Percentiles rank a stretch among this genome's conserved stretches.
Evolutionary conservation across 2,888 invertebrate genomes (phyloP).

Genomic region (Lutraria lutraria): DNA sequence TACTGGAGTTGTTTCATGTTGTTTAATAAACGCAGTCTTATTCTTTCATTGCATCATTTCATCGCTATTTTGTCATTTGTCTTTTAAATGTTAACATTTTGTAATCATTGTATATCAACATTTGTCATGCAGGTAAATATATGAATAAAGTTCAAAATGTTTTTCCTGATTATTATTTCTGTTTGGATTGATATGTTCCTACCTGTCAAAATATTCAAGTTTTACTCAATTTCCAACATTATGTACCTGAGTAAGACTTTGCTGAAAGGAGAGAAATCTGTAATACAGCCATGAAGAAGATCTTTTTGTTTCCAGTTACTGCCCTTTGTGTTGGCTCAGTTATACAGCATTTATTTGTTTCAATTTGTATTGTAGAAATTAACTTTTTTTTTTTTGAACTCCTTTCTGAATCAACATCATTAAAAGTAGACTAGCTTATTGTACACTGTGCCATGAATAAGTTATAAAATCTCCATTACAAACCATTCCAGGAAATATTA

Average conservation of each 20-base stretch:
- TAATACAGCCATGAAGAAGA: too few relatives aligned
- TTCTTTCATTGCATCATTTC: constrained; percentile 12
- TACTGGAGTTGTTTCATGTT: background rate
- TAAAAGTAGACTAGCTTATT: too few relatives aligned
- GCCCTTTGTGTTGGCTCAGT: too few relatives aligned
- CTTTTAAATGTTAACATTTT: background rate
- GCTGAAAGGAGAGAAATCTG: too few relatives aligned
- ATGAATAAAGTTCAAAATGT: background rate
- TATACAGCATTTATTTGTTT: too few relatives aligned
- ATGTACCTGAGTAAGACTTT: background rate
- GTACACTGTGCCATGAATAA: too few relatives aligned
- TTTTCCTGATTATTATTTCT: background rate
- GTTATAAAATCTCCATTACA: too few relatives aligned
- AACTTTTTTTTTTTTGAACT: too few relatives aligned
- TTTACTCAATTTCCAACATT: background rate
- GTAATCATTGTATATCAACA: constrained; percentile 8
- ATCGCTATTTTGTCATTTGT: background rate
- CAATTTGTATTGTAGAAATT: too few relatives aligned
- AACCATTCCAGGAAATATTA: too few relatives aligned
- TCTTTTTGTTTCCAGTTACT: too few relatives aligned
- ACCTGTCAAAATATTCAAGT: background rate
- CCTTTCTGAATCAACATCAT: too few relatives aligned
- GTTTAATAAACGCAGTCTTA: background rate
- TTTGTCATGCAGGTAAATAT: constrained; percentile 1
- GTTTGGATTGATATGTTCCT: background rate